These are phyloP conservation scores for Bufo gargarizans DNA, from an alignment of 2,113 vertebrate species.

Conservation along the genomic window DNA sequence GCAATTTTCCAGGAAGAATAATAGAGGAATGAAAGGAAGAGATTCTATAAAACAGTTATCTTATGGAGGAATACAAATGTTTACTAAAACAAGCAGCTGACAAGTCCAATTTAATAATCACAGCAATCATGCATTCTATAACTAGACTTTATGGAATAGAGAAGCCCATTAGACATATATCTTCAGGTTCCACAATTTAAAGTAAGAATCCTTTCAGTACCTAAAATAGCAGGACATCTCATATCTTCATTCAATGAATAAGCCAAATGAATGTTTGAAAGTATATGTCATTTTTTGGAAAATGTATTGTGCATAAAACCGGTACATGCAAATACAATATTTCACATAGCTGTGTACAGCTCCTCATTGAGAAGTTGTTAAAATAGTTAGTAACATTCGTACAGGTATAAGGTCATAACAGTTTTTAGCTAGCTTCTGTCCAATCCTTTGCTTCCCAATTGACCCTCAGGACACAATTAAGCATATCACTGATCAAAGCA, in stretches of 20 bases:
- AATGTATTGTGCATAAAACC: background rate
- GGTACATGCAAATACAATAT: background rate
- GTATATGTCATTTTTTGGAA: background rate
- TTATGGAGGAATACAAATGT: no score
- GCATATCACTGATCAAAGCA: constrained; percentile 7
- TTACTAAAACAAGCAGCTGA: no score
- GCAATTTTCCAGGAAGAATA: no score
- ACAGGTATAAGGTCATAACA: background rate
- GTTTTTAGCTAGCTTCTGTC: background rate
- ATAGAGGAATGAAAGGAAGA: no score
- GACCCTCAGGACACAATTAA: constrained; percentile 27
- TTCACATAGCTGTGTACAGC: background rate
- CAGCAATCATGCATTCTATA: background rate
- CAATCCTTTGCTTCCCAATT: background rate
- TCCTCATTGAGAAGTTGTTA: background rate
- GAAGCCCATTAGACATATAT: background rate
- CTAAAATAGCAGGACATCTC: no score
- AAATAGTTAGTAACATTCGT: background rate
- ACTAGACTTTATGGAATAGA: background rate
- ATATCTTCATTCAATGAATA: no score
- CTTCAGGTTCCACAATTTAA: background rate
- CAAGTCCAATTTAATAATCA: no score
- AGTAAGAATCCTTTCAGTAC: background rate
- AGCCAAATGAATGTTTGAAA: background rate
- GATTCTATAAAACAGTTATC: no score